Evolutionary conservation across 2,113 vertebrate species (phyloP), one percentile per base, ranked within the genome.

Genomic region (Myotis lucifugus): DNA sequence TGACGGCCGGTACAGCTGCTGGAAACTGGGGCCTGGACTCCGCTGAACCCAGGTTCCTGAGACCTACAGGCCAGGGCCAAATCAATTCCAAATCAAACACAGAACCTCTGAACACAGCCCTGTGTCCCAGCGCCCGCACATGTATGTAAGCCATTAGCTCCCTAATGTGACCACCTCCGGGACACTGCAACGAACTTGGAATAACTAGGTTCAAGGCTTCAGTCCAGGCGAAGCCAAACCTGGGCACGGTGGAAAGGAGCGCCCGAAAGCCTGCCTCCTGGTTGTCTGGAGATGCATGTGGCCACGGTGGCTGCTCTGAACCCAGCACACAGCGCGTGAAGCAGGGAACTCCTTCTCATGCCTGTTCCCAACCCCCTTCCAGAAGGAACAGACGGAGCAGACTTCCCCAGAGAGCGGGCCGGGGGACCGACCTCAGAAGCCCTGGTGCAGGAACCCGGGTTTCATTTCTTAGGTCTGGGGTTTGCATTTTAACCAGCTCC

Each of bases 81-180:
- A 83, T 42, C 56, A 95, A 90, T 90, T 85, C 92, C 97, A 96
- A 84, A 61, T 85, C 93, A 95, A 92, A 92, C 87, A 69, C 0
- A 69, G 64, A 90, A 85, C 85, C 94, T 79, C 77, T 67, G 77
- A 90, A 84, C 40, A 88, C 27, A 40, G 92, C 42, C 27, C 61
- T 27, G 50, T 29, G 19, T 42, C 90, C 67, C 76, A 84, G 94
- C 76, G 66, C 72, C 76, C 27, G 87, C 78, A 73, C 14, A 66
- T 50, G 76, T 40, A 78, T 48, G 34, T 52, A 77, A 88, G 77
- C 25, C 89, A 67, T 70, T 52, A 67, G 40, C 42, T 67, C 32
- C 29, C 72, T 54, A 17, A n/a, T 8, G 42, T 21, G 77, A 88
- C 61, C 67, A 87, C 90, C 14, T 81, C 73, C 66, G 73, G 37